Evolutionary conservation across 2,113 vertebrate genomes (phyloP).

Genomic region (Bubo blakistoni): DNA sequence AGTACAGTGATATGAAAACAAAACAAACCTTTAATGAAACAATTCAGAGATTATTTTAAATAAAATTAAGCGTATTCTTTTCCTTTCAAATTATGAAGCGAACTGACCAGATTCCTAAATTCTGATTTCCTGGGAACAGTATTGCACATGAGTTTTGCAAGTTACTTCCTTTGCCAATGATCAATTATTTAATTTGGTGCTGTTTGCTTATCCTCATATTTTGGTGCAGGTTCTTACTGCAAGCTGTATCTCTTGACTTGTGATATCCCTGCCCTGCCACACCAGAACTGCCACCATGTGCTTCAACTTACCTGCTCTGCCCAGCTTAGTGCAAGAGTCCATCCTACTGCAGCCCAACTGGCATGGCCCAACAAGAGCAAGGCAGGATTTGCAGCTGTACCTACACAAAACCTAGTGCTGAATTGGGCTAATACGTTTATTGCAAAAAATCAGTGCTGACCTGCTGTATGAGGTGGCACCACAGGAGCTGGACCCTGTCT

Average conservation of each 20-base stretch:
- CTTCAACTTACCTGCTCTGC: neutral
- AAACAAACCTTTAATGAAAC: neutral
- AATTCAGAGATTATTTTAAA: neutral
- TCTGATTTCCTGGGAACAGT: neutral
- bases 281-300: neutral
- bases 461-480: neutral
- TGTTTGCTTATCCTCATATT: neutral
- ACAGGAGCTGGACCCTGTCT: neutral
- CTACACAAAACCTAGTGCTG: neutral
- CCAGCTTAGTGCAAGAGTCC: neutral
- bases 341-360: neutral
- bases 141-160: neutral
- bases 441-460: neutral
- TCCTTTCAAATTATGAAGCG: neutral
- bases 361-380: neutral
- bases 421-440: neutral
- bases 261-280: neutral
- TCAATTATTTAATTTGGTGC: neutral
- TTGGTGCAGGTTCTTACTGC: neutral
- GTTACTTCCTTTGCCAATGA: neutral
- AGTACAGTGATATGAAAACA: neutral
- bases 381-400: neutral
- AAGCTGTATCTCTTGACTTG: neutral
- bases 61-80: neutral
- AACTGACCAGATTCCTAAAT: neutral